A percentile compares a stretch with the other conserved stretches of the same genome.
Evolutionary conservation across 2,888 invertebrate species (phyloP).

Genomic region (Luperina testacea): DNA sequence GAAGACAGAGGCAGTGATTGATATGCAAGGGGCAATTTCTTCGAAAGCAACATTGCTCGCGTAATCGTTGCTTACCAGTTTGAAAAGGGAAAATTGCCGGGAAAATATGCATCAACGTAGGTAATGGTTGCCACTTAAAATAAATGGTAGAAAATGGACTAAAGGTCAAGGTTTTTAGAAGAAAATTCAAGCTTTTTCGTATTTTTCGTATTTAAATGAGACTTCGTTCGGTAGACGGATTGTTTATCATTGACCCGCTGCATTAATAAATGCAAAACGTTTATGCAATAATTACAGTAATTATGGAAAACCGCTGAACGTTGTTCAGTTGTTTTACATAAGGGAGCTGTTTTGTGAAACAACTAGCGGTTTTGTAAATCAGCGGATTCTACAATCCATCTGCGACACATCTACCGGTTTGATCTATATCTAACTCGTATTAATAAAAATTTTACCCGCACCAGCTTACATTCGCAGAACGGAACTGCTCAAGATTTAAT

Average conservation of each 20-base stretch:
- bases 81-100: conserved; percentile 10
- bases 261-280: no score
- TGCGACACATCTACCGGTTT: not conserved
- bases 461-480: not conserved
- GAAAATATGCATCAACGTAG: conserved; percentile 4
- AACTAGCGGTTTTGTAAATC: no score
- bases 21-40: not conserved
- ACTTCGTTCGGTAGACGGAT: not conserved
- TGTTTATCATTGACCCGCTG: not conserved
- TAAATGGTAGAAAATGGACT: not conserved
- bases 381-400: no score
- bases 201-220: not conserved
- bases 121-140: conserved; percentile 9
- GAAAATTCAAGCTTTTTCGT: not conserved
- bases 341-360: no score
- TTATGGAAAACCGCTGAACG: no score
- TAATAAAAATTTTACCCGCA: no score
- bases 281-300: no score
- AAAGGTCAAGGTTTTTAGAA: not conserved
- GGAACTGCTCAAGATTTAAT: not conserved
- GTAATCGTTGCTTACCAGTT: not conserved
- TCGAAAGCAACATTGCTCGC: not conserved
- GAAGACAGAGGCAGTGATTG: not conserved
- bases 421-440: not conserved
- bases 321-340: no score